Base-by-base conservation (phyloP, 2,113 vertebrate species). In the Struthidea cinerea region DNA sequence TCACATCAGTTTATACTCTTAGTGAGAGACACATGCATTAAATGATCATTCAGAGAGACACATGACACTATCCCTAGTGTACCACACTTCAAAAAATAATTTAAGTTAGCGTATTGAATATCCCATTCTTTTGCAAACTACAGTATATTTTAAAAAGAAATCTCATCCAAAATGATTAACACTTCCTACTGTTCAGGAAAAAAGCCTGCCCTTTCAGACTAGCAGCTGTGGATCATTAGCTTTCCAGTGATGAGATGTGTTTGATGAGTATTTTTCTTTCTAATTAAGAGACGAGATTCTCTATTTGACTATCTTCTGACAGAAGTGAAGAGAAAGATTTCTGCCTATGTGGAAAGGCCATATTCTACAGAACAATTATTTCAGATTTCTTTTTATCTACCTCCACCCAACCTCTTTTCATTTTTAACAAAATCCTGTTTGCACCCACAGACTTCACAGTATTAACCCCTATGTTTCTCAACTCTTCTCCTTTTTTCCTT, bases 221-320 rank as follows among this genome's bases (percentile, higher is more conserved):
- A 98, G 96, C 98, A 98, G 98, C 98, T 98, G 98, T 97, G 98
- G 96, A 97, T 98, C 98, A 98, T 98, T 98, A 98, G 97, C 97
- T 97, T 96, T 96, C 97, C 95, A 98, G 97, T 98, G 97, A 98
- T 97, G 97, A 98, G 97, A 97, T 97, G 95, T 96, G 90, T 98
- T 98, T 98, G 98, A 98, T 98, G 97, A 97, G 97, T 98, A 98
- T 98, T 98, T 98, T 97, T 98, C 97, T 98, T 98, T 97, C 97
- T 98, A 98, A 98, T 98, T 98, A 98, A 98, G 97, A 98, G 96
- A 98, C 30, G 74, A 97, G 94, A 97, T 97, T 98, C 96, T 98
- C 96, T 97, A 90, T 98, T 97, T 97, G 94, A 98, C 96, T 97
- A 67, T 97, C 97, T 97, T 98, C 97, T 97, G 95, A 97, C 93